Percentiles rank a stretch among this genome's conserved stretches.
Conservation (phyloP, 1,140 invertebrate species). For the Cyphomyrmex costatus region DNA sequence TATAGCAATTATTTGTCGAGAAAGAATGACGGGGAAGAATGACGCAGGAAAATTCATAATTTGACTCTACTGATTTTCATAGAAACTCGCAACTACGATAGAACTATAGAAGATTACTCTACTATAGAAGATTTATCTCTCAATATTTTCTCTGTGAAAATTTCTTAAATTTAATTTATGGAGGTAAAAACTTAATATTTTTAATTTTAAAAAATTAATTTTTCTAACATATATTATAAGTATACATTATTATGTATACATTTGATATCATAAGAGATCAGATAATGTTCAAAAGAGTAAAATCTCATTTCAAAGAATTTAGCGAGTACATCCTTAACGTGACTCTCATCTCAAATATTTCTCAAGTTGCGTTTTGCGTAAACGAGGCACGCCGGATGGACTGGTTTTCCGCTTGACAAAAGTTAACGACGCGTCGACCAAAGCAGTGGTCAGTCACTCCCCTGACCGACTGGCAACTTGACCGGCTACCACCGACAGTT, state of each 20-base stretch:
- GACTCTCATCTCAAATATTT: neutral
- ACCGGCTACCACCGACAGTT: conserved; percentile 83
- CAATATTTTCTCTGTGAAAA: neutral
- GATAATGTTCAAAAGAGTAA: too few relatives aligned
- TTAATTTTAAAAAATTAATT: too few relatives aligned
- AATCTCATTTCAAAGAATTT: too few relatives aligned
- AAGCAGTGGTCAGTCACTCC: conserved; percentile 71
- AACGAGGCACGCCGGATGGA: conserved; percentile 40
- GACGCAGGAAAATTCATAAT: neutral
- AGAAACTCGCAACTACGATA: neutral
- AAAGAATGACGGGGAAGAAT: neutral
- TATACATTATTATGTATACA: too few relatives aligned
- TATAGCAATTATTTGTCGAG: conserved; percentile 22
- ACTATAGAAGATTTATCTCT: neutral
- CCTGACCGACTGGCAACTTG: conserved; percentile 76
- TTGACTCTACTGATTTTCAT: neutral
- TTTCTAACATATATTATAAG: too few relatives aligned
- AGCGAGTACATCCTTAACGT: neutral
- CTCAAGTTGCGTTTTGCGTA: conserved; percentile 52
- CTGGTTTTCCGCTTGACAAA: conserved; percentile 9
- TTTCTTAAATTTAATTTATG: neutral
- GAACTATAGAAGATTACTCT: too few relatives aligned
- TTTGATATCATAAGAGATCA: too few relatives aligned
- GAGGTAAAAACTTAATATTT: too few relatives aligned
- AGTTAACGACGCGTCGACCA: conserved; percentile 47